Base-by-base conservation (phyloP, 2,797 vertebrate species). In the Phrynocephalus guinanensis region DNA sequence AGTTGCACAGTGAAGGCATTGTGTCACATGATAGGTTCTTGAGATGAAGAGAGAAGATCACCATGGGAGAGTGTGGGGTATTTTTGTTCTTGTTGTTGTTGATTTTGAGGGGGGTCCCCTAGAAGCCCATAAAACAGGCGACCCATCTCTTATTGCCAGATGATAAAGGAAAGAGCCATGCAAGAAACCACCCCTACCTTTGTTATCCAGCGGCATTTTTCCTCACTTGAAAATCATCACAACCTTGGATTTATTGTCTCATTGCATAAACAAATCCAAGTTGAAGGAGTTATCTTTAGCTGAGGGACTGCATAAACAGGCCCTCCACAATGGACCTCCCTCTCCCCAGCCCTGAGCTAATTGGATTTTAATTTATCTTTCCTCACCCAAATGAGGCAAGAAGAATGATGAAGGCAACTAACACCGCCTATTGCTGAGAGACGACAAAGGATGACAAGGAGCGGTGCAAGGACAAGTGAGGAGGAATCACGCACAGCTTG, bases 221-320 rank as follows among this genome's bases (percentile, higher is more conserved):
- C 48, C 9, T 80, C 26, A 16, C 75, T 63, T 88, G 33, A 30
- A 30, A 79, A 71, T 72, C 15, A 71, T 84, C 48, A 30, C 26
- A 79, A 28, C 44, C 76, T 88, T 75, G 24, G 48, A 80, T 88
- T 66, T 67, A 73, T 80, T 67, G 80, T 67, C 28, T 52, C 77
- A 28, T 70, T 52, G 7, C 85, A 33, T 52, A 84, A 84, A 80
- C 16, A 84, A 79, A 72, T 79, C 56, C 44, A 85, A 38, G 44
- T 75, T 26, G 70, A 80, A 60, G 70, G 56, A 88, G 78, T 52
- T 80, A 10, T 81, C 38, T 63, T n/a, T n/a, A 26, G 7, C 33
- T 26, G 83, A 88, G 82, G 72, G 67, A 52, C 44, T 66, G 79
- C 28, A 16, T 80, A 75, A 88, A 73, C 87, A 88, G 26, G 22